Base-by-base conservation (phyloP, 2,888 invertebrate genomes). In the Drosophila ezoana region DNA sequence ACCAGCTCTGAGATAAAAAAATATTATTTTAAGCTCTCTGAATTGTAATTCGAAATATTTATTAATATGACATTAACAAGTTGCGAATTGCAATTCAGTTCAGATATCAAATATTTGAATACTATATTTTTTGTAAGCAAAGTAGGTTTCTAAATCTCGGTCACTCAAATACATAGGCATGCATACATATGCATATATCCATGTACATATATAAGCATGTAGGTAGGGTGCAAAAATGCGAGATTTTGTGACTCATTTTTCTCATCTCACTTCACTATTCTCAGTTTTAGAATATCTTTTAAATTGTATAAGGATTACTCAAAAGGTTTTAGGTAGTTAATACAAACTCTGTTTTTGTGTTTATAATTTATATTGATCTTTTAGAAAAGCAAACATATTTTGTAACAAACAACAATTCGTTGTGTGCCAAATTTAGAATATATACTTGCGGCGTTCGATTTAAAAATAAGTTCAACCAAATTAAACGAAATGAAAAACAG, bases 381-480 rank as follows among this genome's bases (percentile, higher is more conserved):
- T 78, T 11, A 10, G 45, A 66, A 75, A 79, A 56, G 32, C 62
- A 80, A 80, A 70, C 69, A 81, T 72, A 76, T 87, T 83, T 76
- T 81, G 81, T 83, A 76, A 87, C 65, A 54, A 73, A 74, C 81
- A 87, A 84, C 68, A 69, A 78, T 62, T 52, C 52, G 72, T n/a
- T 56, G 65, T 43, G 66, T 45, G 68, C 79, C 81, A 81, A 81
- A 78, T 74, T 87, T 81, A 87, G 81, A 81, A 60, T 70, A 47
- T 81, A 77, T 83, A 87, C 49, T 52, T 68, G 61, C 58, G 44
- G 52, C 58, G 71, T 65, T 63, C 57, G 41, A 52, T 81, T 87
- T 87, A 87, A 71, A 81, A 81, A 81, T 81, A 81, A 81, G 38
- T 60, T 66, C 40, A 74, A 78, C 70, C 61, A 65, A 81, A 77